These are phyloP conservation scores for Eupithecia subfuscata DNA, from an alignment of 2,888 invertebrate species.

Conservation along the genomic window DNA sequence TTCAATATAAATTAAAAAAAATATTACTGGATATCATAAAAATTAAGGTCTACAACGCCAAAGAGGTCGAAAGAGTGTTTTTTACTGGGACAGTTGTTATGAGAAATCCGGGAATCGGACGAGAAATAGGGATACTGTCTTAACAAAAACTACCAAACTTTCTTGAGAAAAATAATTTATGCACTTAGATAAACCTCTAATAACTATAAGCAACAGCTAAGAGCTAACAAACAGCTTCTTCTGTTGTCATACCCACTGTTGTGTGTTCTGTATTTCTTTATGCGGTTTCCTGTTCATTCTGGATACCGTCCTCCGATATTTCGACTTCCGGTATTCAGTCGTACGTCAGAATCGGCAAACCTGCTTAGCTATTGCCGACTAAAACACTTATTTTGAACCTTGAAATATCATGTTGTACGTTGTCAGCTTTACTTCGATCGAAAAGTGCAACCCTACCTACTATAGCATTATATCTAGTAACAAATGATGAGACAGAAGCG, in stretches of 20 bases:
- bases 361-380: neutral
- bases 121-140: neutral
- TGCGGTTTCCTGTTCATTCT: no score
- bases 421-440: neutral
- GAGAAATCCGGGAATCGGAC: neutral
- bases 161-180: neutral
- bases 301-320: no score
- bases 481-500: constrained; percentile 4
- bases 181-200: no score
- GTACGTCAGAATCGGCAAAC: neutral
- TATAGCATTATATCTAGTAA: neutral
- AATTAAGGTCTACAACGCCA: no score
- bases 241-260: no score
- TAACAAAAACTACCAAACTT: neutral
- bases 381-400: neutral
- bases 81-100: neutral
- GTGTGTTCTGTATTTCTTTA: no score
- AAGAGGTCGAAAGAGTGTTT: no score
- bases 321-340: no score
- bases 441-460: neutral
- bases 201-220: no score
- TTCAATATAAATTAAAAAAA: neutral
- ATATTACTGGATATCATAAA: no score
- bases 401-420: neutral
- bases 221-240: no score